Evolutionary conservation across 2,113 vertebrate species (phyloP).

Genomic region (Leucopsar rothschildi): DNA sequence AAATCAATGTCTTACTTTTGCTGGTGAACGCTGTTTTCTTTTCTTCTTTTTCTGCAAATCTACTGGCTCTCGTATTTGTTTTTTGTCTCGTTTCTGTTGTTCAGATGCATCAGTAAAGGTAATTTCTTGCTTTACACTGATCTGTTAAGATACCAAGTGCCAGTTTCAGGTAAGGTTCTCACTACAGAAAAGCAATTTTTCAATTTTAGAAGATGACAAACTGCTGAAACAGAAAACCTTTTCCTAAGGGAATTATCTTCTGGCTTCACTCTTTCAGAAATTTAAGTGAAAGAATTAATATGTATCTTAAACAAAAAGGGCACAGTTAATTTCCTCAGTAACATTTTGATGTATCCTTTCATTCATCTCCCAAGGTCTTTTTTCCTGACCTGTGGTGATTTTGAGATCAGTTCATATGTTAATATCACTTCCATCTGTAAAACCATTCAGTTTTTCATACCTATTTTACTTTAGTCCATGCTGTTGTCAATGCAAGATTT

Average conservation of each 20-base stretch:
- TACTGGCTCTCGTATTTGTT: constrained; percentile 85
- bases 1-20: constrained; percentile 86
- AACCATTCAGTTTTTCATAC: constrained; percentile 47
- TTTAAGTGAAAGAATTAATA: constrained; percentile 59
- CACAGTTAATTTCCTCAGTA: constrained; percentile 54
- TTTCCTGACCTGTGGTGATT: constrained; percentile 28
- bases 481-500: constrained; percentile 47
- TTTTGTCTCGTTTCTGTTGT: constrained; percentile 90
- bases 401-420: constrained; percentile 42
- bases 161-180: constrained; percentile 72
- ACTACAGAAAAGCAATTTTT: constrained; percentile 64
- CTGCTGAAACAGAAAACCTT: constrained; percentile 63
- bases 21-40: constrained; percentile 95
- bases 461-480: constrained; percentile 36
- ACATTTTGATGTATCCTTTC: constrained; percentile 59
- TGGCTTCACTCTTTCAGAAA: constrained; percentile 61
- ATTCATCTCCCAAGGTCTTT: constrained; percentile 45
- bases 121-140: constrained; percentile 96
- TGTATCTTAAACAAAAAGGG: constrained; percentile 50
- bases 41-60: constrained; percentile 97
- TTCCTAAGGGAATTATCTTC: constrained; percentile 55
- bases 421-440: constrained; percentile 63
- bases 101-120: constrained; percentile 87
- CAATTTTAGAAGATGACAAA: constrained; percentile 68
- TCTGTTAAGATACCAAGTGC: constrained; percentile 80